A percentile compares a stretch with the other conserved stretches of the same genome.
Evolutionary conservation across 2,888 invertebrate species (phyloP).

Genomic region (Creontiades dilutus): DNA sequence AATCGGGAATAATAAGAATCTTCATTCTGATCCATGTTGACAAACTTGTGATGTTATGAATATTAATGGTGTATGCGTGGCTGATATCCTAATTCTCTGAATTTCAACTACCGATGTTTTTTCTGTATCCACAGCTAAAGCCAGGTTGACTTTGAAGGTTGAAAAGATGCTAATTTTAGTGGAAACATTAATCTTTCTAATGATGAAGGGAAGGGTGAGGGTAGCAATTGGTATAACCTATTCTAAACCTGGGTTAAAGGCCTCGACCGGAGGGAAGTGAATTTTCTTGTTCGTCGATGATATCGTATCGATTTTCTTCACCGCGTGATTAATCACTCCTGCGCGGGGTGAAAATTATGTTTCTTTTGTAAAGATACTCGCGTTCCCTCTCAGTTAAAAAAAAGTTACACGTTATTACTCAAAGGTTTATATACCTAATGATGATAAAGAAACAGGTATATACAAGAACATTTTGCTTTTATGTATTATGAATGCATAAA

Average conservation of each 20-base stretch:
- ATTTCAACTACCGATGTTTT: neutral
- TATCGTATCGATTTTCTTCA: neutral
- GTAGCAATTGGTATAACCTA: neutral
- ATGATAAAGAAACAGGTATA: no score
- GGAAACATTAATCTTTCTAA: conserved; percentile 1
- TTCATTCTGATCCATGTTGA: no score
- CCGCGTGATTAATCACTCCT: neutral
- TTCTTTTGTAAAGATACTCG: neutral
- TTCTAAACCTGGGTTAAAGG: neutral
- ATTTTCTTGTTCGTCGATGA: neutral
- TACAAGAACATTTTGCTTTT: no score
- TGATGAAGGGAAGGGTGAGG: neutral
- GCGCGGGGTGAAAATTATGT: neutral
- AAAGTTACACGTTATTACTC: no score
- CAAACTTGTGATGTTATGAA: no score
- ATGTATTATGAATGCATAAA: no score
- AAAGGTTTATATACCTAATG: no score
- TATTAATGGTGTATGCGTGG: no score
- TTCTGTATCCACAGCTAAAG: neutral
- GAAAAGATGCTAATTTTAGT: conserved; percentile 19
- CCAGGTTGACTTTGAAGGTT: conserved; percentile 20
- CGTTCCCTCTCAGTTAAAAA: no score
- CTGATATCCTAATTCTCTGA: no score
- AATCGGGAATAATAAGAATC: no score
- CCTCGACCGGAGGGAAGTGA: neutral